These are phyloP conservation scores for Cosmorhoe ocellata DNA, from an alignment of 2,888 invertebrate genomes.

Conservation along the genomic window DNA sequence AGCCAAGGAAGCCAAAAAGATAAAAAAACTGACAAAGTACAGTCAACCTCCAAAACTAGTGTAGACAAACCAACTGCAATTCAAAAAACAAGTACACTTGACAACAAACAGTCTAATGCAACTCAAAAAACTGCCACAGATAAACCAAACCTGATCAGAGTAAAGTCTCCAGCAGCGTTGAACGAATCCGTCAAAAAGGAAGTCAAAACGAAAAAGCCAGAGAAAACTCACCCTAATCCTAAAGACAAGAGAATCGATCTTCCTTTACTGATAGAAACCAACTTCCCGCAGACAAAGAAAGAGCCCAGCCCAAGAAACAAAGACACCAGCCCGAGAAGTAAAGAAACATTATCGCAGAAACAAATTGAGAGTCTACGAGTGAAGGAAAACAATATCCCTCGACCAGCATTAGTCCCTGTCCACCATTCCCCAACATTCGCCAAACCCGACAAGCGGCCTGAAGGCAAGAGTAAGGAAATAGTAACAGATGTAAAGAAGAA, in stretches of 20 bases:
- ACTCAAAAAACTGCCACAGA: conserved; percentile 24
- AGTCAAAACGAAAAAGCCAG: conserved; percentile 48
- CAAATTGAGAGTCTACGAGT: conserved; percentile 65
- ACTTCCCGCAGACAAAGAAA: conserved; percentile 49
- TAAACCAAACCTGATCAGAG: conserved; percentile 56
- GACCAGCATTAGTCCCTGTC: conserved; percentile 65
- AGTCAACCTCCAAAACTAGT: not conserved
- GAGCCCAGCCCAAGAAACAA: conserved; percentile 63
- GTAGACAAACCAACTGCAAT: not conserved
- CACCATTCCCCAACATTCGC: conserved; percentile 72
- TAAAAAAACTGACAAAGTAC: conserved; percentile 45
- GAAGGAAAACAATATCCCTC: conserved; percentile 67
- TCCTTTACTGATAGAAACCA: conserved; percentile 66
- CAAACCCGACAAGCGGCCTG: conserved; percentile 66
- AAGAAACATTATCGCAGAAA: conserved; percentile 61
- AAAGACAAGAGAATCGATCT: conserved; percentile 54
- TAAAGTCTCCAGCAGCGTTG: conserved; percentile 71
- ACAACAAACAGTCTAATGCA: not conserved
- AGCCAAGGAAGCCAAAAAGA: conserved; percentile 46
- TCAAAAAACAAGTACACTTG: not conserved
- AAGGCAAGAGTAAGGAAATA: conserved; percentile 3
- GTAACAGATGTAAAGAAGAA: conserved; percentile 63
- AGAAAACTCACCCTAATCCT: conserved; percentile 26
- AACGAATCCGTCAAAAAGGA: conserved; percentile 69
- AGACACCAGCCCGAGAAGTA: conserved; percentile 60